Conservation (phyloP, 2,113 vertebrate genomes). For the Addax nasomaculatus region DNA sequence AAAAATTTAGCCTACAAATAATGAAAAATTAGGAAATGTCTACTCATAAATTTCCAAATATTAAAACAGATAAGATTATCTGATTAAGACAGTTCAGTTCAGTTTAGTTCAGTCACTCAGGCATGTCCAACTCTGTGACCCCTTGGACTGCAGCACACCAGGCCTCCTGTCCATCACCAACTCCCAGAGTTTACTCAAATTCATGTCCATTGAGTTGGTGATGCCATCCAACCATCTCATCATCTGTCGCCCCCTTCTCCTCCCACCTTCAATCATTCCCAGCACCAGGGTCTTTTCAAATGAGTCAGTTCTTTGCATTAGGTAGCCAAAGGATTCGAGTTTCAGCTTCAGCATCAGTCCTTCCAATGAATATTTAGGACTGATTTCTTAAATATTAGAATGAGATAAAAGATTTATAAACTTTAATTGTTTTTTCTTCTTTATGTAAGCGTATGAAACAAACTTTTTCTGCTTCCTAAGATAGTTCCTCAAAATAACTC, state of each 20-base stretch:
- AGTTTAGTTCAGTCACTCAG: not conserved
- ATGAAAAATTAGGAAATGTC: not conserved
- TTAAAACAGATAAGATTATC: not conserved
- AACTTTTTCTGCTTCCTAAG: not conserved
- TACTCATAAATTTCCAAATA: not conserved
- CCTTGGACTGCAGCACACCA: rapidly evolving
- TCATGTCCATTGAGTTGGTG: not conserved
- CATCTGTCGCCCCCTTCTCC: not conserved
- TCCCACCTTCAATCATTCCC: not conserved
- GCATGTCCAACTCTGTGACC: not conserved
- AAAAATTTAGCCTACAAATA: not conserved
- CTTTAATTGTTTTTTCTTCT: not conserved
- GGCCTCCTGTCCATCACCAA: not conserved
- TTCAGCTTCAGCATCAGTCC: not conserved
- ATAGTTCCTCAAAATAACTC: not conserved
- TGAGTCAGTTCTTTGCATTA: not conserved
- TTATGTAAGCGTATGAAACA: not conserved
- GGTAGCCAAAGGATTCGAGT: not conserved
- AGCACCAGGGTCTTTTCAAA: not conserved
- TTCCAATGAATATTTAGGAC: not conserved
- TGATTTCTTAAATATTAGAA: not conserved
- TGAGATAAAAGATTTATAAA: not conserved
- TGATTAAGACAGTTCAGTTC: not conserved
- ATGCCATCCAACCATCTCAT: not conserved
- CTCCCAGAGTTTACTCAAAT: rapidly evolving